Evolutionary conservation across 2,888 invertebrate genomes (phyloP), one percentile per base, ranked within the genome.

Genomic region (Siphlonurus alternatus): DNA sequence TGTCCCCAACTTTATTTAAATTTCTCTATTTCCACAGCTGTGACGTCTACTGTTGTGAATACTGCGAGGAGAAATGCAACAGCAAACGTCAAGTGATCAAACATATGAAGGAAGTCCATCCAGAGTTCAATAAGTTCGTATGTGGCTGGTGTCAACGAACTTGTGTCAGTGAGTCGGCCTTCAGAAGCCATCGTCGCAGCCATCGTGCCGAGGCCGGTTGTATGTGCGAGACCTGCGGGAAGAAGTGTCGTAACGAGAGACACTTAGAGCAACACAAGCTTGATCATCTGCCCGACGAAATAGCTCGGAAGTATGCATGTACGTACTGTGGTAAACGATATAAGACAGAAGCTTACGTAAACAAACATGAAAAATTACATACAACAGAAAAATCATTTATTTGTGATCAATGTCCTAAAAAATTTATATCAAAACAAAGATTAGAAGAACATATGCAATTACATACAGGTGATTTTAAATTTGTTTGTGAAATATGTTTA

Each of bases 401-500:
- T n/a, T 56, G 56, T 22, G n/a, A 56, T 20, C 5, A 20, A n/a
- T 56, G 56, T 56, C 19, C 56, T 22, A 56, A 56, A 56, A 20
- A n/a, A n/a, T 20, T 56, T n/a, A 7, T n/a, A 56, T 7, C 19
- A 7, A n/a, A 22, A 22, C 22, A 22, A 22, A 56, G 56, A 56
- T 56, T 56, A n/a, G 22, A n/a, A 22, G 56, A 56, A 22, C 56
- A 56, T 22, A 56, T 56, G 19, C n/a, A 56, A 22, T 20, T 22
- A 20, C 56, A 56, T 22, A 22, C 22, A 18, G 22, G n/a, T 7
- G 22, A 56, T 22, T 20, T n/a, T n/a, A 56, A 56, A 56, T 63
- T 62, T 61, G 2, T 23, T 2, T 63, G 63, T 63, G 61, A 23
- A 22, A 23, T 24, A 15, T 63, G 63, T 25, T 24, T n/a, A 18